Conservation (phyloP, 35 echinoderm and acorn worm genomes). For the Ophioderma brevispina region DNA sequence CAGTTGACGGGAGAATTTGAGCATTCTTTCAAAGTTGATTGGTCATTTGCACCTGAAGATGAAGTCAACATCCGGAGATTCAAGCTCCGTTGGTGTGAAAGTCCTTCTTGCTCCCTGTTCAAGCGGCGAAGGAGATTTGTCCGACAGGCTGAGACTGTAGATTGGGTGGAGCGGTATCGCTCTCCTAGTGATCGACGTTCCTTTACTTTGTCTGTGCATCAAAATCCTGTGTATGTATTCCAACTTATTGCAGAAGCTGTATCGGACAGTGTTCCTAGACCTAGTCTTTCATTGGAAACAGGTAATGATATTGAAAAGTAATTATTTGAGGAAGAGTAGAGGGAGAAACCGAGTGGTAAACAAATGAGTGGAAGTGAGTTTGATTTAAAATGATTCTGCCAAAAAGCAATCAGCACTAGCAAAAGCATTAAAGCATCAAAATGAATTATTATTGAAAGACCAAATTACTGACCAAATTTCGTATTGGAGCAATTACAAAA, state of each 20-base stretch:
- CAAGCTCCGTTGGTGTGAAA: background rate
- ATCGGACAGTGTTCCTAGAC: background rate
- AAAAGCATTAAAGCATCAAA: no score
- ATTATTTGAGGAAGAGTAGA: background rate
- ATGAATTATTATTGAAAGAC: background rate
- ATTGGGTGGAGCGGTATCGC: background rate
- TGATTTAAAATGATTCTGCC: background rate
- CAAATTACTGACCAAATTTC: background rate
- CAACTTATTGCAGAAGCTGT: background rate
- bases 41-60: background rate
- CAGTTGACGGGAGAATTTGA: background rate
- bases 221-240: background rate
- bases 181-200: background rate
- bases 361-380: background rate
- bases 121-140: background rate
- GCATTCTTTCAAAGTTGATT: background rate
- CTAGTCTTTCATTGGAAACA: background rate
- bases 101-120: background rate
- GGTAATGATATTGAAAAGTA: background rate
- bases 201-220: background rate
- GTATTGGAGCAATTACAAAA: no score
- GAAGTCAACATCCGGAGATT: background rate
- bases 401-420: no score
- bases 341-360: background rate
- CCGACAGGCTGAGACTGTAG: background rate